Conservation (phyloP, 1,140 invertebrate species). For the Bilobella aurantiaca region DNA sequence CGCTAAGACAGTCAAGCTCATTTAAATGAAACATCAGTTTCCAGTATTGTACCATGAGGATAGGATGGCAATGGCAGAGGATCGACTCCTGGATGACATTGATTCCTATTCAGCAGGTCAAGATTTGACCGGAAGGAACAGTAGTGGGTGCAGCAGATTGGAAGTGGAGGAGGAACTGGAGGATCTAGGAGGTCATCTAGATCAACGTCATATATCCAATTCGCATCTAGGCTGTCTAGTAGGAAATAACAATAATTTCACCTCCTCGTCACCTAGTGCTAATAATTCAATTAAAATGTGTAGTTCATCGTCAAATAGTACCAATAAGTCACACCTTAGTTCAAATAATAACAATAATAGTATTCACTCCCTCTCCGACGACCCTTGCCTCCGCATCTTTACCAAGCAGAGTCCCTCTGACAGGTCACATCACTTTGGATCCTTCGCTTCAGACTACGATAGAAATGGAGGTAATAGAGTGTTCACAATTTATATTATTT, state of each 20-base stretch:
- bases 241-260: not conserved
- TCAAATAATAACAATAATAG: not conserved
- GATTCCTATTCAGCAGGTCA: not conserved
- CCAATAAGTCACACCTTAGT: not conserved
- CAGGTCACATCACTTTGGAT: not conserved
- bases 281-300: not conserved
- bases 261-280: not conserved
- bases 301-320: not conserved
- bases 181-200: not conserved
- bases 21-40: slow-evolving; percentile 8
- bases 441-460: not conserved
- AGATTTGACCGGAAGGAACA: not conserved
- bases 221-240: not conserved
- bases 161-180: not conserved
- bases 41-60: not conserved
- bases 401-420: not conserved
- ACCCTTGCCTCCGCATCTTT: not conserved
- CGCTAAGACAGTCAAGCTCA: not conserved
- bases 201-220: not conserved
- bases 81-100: not conserved
- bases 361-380: not conserved
- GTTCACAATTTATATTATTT: not conserved
- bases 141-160: not conserved
- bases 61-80: slow-evolving; percentile 1
- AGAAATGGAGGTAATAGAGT: not conserved